Conservation (phyloP, 2,113 vertebrate species). For the Eudyptes chrysolophus region DNA sequence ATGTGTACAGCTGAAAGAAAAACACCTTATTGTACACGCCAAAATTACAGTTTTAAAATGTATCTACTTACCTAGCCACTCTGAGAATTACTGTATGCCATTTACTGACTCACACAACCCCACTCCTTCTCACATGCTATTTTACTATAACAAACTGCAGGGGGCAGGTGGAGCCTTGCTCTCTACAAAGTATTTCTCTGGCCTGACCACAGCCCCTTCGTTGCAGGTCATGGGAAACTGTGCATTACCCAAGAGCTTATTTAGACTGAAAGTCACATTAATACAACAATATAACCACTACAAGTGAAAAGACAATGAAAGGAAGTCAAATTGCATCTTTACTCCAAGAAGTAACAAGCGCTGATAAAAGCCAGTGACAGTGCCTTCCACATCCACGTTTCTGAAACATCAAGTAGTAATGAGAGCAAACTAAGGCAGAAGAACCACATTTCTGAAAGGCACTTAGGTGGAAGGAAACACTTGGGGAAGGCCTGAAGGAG, state of each 20-base stretch:
- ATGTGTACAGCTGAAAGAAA: constrained; percentile 90
- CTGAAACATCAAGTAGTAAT: neutral
- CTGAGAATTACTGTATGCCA: neutral
- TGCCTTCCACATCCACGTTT: neutral
- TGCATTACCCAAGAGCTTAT: neutral
- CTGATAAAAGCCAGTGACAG: neutral
- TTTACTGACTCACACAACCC: neutral
- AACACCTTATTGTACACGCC: constrained; percentile 8
- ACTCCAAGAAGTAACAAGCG: neutral
- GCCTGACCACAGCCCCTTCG: neutral
- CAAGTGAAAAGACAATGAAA: neutral
- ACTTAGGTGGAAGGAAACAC: neutral
- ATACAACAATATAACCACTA: neutral
- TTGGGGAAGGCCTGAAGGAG: neutral
- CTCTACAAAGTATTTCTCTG: neutral
- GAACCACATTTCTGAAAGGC: neutral
- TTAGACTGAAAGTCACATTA: neutral
- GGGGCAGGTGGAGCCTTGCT: neutral
- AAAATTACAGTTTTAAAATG: neutral
- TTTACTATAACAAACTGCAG: neutral
- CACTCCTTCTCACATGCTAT: neutral
- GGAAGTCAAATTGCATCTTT: neutral
- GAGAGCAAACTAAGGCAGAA: neutral
- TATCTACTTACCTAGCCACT: neutral
- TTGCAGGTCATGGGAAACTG: neutral